Base-by-base conservation (phyloP, 2,888 invertebrate genomes). In the Belgica antarctica region DNA sequence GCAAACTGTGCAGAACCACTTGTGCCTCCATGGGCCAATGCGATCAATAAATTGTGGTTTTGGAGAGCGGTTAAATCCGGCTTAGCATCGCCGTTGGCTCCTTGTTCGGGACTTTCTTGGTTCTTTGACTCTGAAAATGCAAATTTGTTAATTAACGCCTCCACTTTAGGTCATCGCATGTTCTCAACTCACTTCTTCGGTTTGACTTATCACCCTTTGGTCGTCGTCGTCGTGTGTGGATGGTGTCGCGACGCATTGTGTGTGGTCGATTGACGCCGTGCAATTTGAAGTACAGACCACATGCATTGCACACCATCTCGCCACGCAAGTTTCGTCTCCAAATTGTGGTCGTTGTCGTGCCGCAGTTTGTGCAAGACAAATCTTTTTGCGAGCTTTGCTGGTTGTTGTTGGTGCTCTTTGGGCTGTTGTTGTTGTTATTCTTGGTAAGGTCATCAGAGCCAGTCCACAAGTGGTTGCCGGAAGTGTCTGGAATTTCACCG, bases 271-370 rank as follows among this genome's bases (percentile, higher is more conserved):
- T 92, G 69, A 95, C 89, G 73, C 93, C 93, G 81, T 98, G 98
- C 74, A 98, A 84, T 82, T 98, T 98, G 83, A 89, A 97, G 83
- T 98, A 98, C 36, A 98, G 86, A 0, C 97, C 98, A 80, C 98
- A 98, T 46, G 98, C 98, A 82, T 98, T 98, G 82, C 98, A 98
- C 71, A 98, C 98, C 85, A 98, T 96, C 83, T 98, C 96, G 1
- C 97, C 97, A 76, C 92, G 89, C 76, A 93, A 87, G 82, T 97
- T 97, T 75, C 98, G 85, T 76, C 98, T 84, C 98, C 98, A 98
- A 73, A 98, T 91, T 0, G 98, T 98, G 71, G 98, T 98, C 41
- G 93, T 95, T 78, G 90, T 89, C n/a, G 98, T 98, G 73, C 93
- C 91, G 81, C 98, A 98, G 84, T 98, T 98, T 74, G 93, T 92